Evolutionary conservation across 1,140 invertebrate species (phyloP).

Genomic region (Ostrea denselamellosa): DNA sequence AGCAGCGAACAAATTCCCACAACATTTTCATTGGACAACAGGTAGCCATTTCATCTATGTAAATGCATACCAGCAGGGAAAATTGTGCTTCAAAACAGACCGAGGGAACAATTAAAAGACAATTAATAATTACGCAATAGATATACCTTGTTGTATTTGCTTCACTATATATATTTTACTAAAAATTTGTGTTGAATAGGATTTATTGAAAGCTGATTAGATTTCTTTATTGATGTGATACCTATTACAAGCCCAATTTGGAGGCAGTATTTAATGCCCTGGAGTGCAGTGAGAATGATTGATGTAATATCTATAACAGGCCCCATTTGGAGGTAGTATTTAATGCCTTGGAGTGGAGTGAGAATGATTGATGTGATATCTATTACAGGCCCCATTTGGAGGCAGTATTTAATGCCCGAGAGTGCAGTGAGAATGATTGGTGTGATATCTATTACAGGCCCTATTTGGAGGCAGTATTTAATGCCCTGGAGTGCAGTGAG

Average conservation of each 20-base stretch:
- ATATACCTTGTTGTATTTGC: too few species aligned
- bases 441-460: conserved; percentile 81
- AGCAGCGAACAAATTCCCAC: conserved; percentile 64
- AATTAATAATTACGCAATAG: too few species aligned
- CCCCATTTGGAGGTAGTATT: conserved; percentile 94
- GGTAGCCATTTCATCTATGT: conserved; percentile 60
- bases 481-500: conserved; percentile 88
- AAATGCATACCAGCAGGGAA: not conserved
- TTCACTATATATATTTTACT: too few species aligned
- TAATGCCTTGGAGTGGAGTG: conserved; percentile 87
- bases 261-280: conserved; percentile 90
- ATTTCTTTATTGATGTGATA: not conserved
- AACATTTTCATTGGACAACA: conserved; percentile 75
- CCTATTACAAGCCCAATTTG: conserved; percentile 86
- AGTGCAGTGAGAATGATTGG: conserved; percentile 96
- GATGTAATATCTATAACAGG: conserved; percentile 77
- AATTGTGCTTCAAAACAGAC: too few species aligned
- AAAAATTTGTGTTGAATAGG: too few species aligned
- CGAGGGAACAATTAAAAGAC: too few species aligned
- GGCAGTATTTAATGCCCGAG: conserved; percentile 88
- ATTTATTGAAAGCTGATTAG: too few species aligned
- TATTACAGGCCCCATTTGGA: conserved; percentile 89
- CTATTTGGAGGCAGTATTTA: conserved; percentile 93
- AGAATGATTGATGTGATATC: conserved; percentile 91
- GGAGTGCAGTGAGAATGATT: conserved; percentile 94